Evolutionary conservation across 2,113 vertebrate genomes (phyloP).

Genomic region (Cryptomyrus ogoouensis): DNA sequence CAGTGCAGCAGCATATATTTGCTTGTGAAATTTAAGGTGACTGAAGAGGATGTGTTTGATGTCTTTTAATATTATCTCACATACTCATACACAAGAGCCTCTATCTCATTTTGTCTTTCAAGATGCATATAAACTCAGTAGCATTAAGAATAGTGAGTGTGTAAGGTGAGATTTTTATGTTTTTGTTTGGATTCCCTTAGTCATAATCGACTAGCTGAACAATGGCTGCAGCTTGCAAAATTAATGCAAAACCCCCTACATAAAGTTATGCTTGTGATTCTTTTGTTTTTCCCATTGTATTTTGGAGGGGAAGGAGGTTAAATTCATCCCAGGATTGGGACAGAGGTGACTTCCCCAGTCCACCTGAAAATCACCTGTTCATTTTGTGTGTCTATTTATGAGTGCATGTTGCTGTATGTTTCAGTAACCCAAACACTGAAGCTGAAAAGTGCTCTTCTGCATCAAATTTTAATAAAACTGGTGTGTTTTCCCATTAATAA

Average conservation of each 20-base stretch:
- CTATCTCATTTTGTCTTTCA: background rate
- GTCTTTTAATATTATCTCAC: constrained; percentile 47
- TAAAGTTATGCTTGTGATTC: background rate
- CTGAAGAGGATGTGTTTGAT: constrained; percentile 46
- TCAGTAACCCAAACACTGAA: background rate
- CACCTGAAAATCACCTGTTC: background rate
- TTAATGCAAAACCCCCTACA: background rate
- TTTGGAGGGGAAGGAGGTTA: background rate
- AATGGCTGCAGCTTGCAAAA: background rate
- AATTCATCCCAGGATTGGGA: background rate
- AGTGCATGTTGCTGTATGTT: background rate
- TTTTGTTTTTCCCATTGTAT: background rate
- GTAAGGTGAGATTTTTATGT: background rate
- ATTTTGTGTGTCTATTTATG: background rate
- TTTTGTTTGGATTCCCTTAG: background rate
- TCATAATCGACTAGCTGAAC: background rate
- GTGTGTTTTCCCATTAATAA: background rate
- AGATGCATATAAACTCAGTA: background rate
- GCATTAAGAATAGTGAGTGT: background rate
- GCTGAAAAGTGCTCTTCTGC: background rate
- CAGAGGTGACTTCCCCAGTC: background rate
- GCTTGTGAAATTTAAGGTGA: constrained; percentile 53
- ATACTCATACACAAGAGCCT: constrained; percentile 7
- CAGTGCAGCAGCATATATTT: constrained; percentile 60
- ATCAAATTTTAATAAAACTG: background rate